A percentile compares a stretch with the other conserved stretches of the same genome.
phyloP scores from a whole-genome alignment of 1,140 invertebrate genomes.

The Dufourea novaeangliae region DNA sequence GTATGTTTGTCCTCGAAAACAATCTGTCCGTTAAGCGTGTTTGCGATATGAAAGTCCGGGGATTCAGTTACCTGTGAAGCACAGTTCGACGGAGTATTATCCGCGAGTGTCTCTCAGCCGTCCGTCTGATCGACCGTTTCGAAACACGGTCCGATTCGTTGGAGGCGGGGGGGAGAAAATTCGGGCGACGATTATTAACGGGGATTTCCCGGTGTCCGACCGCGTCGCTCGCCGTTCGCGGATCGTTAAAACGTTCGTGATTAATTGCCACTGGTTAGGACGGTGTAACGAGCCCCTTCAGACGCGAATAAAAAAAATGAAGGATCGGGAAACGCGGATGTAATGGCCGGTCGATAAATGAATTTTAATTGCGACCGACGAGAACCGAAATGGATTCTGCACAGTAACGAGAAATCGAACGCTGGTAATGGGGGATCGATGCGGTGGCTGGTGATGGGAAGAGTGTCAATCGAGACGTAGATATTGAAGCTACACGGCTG shows the following conservation, averaged over 20 bases:
- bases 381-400: constrained; percentile 1
- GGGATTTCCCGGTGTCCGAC: constrained; percentile 35
- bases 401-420: background rate
- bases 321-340: constrained; percentile 31
- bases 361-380: constrained; percentile 44
- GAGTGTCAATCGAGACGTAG: background rate
- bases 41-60: constrained; percentile 65
- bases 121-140: constrained; percentile 44
- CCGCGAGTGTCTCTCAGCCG: constrained; percentile 49
- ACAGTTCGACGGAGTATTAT: constrained; percentile 63
- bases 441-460: background rate
- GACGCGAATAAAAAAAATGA: constrained; percentile 49
- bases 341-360: constrained; percentile 46
- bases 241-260: constrained; percentile 64
- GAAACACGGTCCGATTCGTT: constrained; percentile 11
- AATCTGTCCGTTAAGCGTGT: constrained; percentile 56
- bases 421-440: constrained; percentile 22
- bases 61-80: constrained; percentile 64
- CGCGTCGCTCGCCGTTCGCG: constrained; percentile 45
- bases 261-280: constrained; percentile 61
- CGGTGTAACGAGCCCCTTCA: constrained; percentile 47
- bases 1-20: constrained; percentile 37
- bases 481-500: background rate
- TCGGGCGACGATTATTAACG: constrained; percentile 62
- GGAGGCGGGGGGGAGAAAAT: constrained; percentile 35